phyloP scores from a whole-genome alignment of 2,797 vertebrate species.

The Tamandua tetradactyla region DNA sequence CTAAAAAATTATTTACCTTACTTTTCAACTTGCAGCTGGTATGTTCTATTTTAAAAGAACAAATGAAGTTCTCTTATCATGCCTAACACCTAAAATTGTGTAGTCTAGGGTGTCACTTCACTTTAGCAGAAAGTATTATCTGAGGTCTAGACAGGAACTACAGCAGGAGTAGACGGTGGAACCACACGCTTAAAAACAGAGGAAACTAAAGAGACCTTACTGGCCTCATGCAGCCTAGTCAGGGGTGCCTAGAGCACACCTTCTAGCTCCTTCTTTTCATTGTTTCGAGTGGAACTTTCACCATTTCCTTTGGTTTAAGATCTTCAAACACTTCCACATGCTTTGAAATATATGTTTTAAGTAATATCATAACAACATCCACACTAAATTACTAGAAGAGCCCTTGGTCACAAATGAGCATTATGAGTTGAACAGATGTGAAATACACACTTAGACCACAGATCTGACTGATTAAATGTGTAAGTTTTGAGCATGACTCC shows the following conservation, averaged over 20 bases:
- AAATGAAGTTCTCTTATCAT: conserved; percentile 30
- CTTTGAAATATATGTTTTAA: too few species aligned
- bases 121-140: not conserved
- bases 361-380: not conserved
- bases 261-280: not conserved
- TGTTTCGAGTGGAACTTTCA: not conserved
- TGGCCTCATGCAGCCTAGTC: not conserved
- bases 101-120: not conserved
- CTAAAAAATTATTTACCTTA: conserved; percentile 29
- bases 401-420: not conserved
- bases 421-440: not conserved
- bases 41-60: conserved; percentile 46
- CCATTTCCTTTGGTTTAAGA: not conserved
- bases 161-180: accelerated
- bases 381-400: not conserved
- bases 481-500: not conserved
- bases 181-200: not conserved
- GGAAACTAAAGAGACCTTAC: accelerated
- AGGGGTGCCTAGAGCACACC: not conserved
- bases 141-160: not conserved
- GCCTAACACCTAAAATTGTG: conserved; percentile 8
- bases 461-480: not conserved
- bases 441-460: not conserved
- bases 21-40: conserved; percentile 34
- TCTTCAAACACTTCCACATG: not conserved